phyloP scores from a whole-genome alignment of 2,797 vertebrate species.

The Sebastes umbrosus region DNA sequence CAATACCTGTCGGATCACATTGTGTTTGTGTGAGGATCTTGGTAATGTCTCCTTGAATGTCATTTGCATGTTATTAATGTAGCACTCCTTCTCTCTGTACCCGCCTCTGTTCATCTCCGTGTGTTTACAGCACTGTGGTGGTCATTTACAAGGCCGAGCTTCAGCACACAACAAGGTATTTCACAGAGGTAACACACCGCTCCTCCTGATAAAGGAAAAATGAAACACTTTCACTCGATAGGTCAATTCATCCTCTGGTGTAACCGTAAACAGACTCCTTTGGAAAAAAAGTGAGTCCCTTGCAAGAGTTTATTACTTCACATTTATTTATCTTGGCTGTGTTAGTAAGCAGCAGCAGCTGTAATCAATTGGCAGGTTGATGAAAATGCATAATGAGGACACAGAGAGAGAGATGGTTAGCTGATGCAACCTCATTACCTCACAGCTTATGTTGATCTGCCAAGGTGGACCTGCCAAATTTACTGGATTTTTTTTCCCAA shows the following conservation, averaged over 20 bases:
- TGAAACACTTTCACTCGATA: not conserved
- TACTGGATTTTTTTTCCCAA: slow-evolving; percentile 13
- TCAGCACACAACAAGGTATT: not conserved
- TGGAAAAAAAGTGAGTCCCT: not conserved
- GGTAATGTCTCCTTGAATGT: slow-evolving; percentile 4
- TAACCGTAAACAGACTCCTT: slow-evolving; percentile 6
- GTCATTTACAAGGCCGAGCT: slow-evolving; percentile 23
- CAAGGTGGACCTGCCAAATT: slow-evolving; percentile 48
- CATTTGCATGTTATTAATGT: slow-evolving; percentile 37
- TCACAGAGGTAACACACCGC: not conserved
- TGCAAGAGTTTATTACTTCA: slow-evolving; percentile 32
- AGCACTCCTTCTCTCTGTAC: not conserved
- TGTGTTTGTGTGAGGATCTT: slow-evolving; percentile 11
- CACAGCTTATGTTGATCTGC: slow-evolving; percentile 55
- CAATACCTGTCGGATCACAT: not conserved
- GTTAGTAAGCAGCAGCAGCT: slow-evolving; percentile 43
- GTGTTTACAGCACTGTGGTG: not conserved
- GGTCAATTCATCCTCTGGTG: slow-evolving; percentile 10
- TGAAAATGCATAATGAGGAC: slow-evolving; percentile 58
- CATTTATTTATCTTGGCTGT: slow-evolving; percentile 53
- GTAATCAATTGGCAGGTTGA: slow-evolving; percentile 63
- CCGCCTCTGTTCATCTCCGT: not conserved
- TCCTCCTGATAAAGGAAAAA: slow-evolving; percentile 7
- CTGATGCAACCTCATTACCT: slow-evolving; percentile 66
- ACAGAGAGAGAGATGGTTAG: slow-evolving; percentile 48